These are phyloP conservation scores for Platyura marginata DNA, from an alignment of 1,140 invertebrate genomes.

Conservation along the genomic window DNA sequence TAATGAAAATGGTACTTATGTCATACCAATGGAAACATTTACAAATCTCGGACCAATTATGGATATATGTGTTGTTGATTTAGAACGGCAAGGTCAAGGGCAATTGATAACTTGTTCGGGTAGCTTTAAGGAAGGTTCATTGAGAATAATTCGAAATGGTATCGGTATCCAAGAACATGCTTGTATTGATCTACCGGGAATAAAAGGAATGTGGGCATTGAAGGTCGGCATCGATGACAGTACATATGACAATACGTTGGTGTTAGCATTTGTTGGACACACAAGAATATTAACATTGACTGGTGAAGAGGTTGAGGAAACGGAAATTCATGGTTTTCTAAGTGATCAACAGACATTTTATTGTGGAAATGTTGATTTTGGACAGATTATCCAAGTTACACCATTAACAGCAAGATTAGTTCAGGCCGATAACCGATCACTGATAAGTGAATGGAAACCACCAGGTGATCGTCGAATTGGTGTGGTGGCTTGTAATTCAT, in stretches of 20 bases:
- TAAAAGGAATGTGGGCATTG: slow-evolving; percentile 94
- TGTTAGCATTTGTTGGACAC: slow-evolving; percentile 86
- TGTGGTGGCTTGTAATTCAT: slow-evolving; percentile 69
- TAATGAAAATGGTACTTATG: slow-evolving; percentile 76
- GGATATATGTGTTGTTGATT: slow-evolving; percentile 94
- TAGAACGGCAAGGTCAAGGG: slow-evolving; percentile 92
- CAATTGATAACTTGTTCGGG: slow-evolving; percentile 96
- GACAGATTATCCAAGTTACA: slow-evolving; percentile 41
- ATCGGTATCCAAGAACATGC: slow-evolving; percentile 97
- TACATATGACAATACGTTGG: slow-evolving; percentile 65
- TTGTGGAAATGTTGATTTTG: slow-evolving; percentile 59
- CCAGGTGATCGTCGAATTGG: slow-evolving; percentile 59
- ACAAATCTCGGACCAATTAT: slow-evolving; percentile 94
- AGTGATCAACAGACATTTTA: slow-evolving; percentile 84
- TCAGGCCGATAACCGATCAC: slow-evolving; percentile 39
- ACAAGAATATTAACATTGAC: slow-evolving; percentile 74
- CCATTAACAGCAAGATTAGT: slow-evolving; percentile 48
- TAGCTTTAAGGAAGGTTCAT: slow-evolving; percentile 89
- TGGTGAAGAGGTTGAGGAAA: slow-evolving; percentile 95
- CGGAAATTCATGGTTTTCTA: slow-evolving; percentile 76
- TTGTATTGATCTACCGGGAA: slow-evolving; percentile 87
- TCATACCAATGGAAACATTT: slow-evolving; percentile 88
- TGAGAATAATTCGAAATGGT: slow-evolving; percentile 92
- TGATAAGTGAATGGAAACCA: slow-evolving; percentile 64
- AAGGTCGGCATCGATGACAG: slow-evolving; percentile 42